These are phyloP conservation scores for Stenotaenia linearis DNA, from an alignment of 2,888 invertebrate species.

Conservation along the genomic window DNA sequence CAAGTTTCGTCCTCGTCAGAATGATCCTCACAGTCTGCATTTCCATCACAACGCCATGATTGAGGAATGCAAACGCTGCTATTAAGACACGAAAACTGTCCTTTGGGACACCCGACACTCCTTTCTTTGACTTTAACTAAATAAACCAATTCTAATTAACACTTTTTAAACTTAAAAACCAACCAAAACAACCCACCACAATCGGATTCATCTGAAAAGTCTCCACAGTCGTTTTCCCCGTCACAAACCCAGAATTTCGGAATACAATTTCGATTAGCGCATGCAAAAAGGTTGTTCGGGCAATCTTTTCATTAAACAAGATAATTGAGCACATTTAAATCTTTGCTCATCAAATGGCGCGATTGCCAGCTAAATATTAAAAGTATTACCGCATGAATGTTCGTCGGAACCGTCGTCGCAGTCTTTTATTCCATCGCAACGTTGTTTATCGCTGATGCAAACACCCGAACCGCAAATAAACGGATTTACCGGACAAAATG, in stretches of 20 bases:
- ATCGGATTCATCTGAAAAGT: not conserved
- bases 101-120: not conserved
- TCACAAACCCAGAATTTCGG: conserved; percentile 48
- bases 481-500: not conserved
- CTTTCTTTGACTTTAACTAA: not conserved
- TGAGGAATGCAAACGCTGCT: not conserved
- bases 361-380: not conserved
- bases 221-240: conserved; percentile 45
- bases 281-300: not conserved
- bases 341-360: not conserved
- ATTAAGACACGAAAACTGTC: not conserved
- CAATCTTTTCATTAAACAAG: not conserved
- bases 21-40: conserved; percentile 47
- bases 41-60: conserved; percentile 45
- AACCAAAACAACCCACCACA: not conserved
- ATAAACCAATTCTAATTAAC: not conserved
- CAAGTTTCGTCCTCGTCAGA: conserved; percentile 49
- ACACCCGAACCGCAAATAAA: conserved; percentile 32
- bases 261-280: conserved; percentile 39
- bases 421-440: conserved; percentile 27
- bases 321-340: not conserved
- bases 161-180: not conserved
- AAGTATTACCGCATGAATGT: conserved; percentile 30
- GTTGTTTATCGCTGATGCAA: conserved; percentile 21
- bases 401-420: conserved; percentile 35